These are phyloP conservation scores for Sciaenops ocellatus DNA, from an alignment of 2,797 vertebrate genomes.

Conservation along the genomic window DNA sequence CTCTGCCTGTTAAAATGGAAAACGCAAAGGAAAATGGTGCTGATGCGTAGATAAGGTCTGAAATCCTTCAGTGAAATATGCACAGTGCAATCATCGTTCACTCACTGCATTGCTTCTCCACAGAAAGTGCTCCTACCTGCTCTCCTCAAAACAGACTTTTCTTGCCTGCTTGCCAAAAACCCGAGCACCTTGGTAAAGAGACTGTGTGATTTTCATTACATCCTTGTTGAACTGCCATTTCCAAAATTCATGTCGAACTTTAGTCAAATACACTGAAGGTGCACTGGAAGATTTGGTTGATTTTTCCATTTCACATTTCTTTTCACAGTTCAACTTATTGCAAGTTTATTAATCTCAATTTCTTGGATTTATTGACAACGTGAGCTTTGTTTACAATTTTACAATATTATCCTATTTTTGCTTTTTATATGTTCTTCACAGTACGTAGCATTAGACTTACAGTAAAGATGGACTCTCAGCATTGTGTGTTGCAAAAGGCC, in stretches of 20 bases:
- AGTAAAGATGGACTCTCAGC: not conserved
- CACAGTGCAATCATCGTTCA: not conserved
- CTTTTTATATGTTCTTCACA: not conserved
- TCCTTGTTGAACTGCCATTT: not conserved
- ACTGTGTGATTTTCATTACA: not conserved
- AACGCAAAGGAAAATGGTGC: constrained; percentile 16
- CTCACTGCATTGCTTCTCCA: not conserved
- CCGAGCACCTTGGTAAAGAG: not conserved
- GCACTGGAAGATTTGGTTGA: not conserved
- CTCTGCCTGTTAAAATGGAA: constrained; percentile 11
- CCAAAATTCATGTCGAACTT: not conserved
- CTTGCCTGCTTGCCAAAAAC: not conserved
- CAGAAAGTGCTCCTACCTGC: not conserved
- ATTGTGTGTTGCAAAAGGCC: not conserved
- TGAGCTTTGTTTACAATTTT: not conserved
- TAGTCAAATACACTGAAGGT: not conserved
- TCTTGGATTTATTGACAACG: not conserved
- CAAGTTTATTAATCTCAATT: not conserved
- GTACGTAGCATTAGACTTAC: not conserved
- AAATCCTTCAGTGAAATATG: constrained; percentile 5
- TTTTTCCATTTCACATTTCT: constrained; percentile 1
- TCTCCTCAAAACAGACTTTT: not conserved
- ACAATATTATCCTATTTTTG: not conserved
- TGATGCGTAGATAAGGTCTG: constrained; percentile 16
- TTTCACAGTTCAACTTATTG: not conserved